phyloP scores from a whole-genome alignment of 2,113 vertebrate genomes.

The Aptenodytes forsteri region DNA sequence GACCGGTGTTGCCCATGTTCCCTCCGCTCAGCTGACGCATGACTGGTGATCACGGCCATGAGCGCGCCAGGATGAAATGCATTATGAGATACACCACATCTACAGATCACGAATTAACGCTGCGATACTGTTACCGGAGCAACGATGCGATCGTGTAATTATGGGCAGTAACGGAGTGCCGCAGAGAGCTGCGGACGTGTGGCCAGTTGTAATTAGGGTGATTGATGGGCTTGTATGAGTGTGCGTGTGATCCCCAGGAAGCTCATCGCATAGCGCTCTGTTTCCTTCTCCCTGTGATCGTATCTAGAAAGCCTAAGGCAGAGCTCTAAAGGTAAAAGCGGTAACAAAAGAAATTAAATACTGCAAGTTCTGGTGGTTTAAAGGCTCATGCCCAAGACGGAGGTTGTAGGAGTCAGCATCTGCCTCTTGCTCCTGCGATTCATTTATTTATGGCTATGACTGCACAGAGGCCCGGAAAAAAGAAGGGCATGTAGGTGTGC shows the following conservation, averaged over 20 bases:
- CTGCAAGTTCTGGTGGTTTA: neutral
- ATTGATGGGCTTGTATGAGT: conserved; percentile 5
- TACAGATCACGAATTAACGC: neutral
- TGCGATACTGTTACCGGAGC: neutral
- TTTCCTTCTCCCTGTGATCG: conserved; percentile 49
- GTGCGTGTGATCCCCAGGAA: conserved; percentile 49
- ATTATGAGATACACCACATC: neutral
- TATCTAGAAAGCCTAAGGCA: conserved; percentile 55
- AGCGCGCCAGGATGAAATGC: neutral
- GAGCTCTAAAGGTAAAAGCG: conserved; percentile 12
- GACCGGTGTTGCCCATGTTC: fast-evolving
- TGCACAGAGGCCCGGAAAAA: neutral
- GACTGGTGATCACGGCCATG: neutral
- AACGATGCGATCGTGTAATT: neutral
- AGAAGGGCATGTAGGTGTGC: neutral
- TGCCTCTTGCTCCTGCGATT: neutral
- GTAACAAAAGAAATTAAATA: conserved; percentile 54
- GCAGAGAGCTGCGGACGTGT: neutral
- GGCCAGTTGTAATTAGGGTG: conserved; percentile 29
- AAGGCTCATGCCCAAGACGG: neutral
- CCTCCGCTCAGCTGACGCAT: fast-evolving
- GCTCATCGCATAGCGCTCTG: neutral
- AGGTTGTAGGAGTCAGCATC: conserved; percentile 19
- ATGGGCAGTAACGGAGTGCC: neutral
- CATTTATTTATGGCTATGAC: conserved; percentile 30